These are phyloP conservation scores for Hypsopygia costalis DNA, from an alignment of 2,888 invertebrate genomes.

Conservation along the genomic window DNA sequence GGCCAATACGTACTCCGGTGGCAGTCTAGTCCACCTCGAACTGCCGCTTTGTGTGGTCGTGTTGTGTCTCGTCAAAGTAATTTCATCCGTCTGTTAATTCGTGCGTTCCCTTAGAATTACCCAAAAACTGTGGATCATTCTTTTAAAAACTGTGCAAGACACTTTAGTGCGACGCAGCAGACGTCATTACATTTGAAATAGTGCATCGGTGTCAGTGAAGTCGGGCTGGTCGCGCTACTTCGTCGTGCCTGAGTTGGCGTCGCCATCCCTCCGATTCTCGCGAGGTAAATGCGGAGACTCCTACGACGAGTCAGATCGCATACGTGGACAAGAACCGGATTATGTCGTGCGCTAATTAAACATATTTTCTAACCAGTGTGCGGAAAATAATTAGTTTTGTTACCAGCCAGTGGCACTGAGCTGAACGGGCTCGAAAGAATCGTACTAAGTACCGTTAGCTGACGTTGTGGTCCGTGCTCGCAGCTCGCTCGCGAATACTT, in stretches of 20 bases:
- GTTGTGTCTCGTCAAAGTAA: constrained; percentile 28
- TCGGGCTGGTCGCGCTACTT: constrained; percentile 59
- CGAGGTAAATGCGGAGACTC: constrained; percentile 69
- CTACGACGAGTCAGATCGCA: constrained; percentile 55
- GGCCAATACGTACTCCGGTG: constrained; percentile 34
- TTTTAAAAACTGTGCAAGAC: constrained; percentile 37
- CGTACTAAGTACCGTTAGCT: constrained; percentile 56
- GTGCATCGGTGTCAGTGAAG: constrained; percentile 65
- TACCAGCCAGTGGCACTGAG: constrained; percentile 30
- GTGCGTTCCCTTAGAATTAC: constrained; percentile 49
- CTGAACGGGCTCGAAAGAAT: constrained; percentile 47
- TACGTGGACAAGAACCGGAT: constrained; percentile 69
- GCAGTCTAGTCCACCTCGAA: constrained; percentile 57
- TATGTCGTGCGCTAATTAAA: constrained; percentile 48
- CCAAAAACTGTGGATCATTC: constrained; percentile 39
- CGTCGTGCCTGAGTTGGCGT: constrained; percentile 68
- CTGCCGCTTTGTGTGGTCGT: constrained; percentile 37
- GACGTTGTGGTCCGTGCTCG: constrained; percentile 52
- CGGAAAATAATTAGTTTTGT: constrained; percentile 39
- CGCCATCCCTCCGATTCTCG: constrained; percentile 67
- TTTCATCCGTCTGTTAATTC: constrained; percentile 65
- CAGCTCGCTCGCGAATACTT: constrained; percentile 36
- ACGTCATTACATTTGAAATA: constrained; percentile 43
- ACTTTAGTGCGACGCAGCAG: constrained; percentile 30
- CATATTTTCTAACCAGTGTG: constrained; percentile 40